Conservation (phyloP, 2,888 invertebrate species). For the Amiota mariae region DNA sequence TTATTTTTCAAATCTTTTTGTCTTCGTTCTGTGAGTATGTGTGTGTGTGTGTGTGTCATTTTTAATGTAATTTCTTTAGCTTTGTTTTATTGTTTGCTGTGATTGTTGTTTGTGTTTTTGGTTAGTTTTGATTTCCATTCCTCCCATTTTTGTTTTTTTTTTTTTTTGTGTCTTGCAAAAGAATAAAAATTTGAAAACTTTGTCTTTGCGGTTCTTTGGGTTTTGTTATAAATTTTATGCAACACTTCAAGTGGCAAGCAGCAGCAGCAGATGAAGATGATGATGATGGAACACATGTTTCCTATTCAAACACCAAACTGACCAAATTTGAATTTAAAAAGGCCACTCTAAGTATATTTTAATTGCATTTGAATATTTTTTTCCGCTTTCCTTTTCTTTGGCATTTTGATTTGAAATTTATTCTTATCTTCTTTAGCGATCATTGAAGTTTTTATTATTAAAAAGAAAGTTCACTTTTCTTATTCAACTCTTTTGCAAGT, state of each 20-base stretch:
- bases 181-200: slow-evolving; percentile 15
- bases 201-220: slow-evolving; percentile 3
- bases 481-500: not conserved
- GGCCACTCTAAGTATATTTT: slow-evolving; percentile 3
- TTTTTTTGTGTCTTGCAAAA: no score
- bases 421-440: not conserved
- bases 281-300: slow-evolving; percentile 6
- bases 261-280: not conserved
- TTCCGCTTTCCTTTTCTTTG: not conserved
- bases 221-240: slow-evolving; percentile 13
- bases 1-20: slow-evolving; percentile 7
- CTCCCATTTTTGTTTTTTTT: not conserved
- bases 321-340: slow-evolving; percentile 7
- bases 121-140: slow-evolving; percentile 2
- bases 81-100: not conserved
- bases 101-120: not conserved
- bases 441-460: no score
- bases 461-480: not conserved
- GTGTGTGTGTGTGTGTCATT: not conserved
- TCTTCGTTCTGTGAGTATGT: not conserved
- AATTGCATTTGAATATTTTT: slow-evolving; percentile 10
- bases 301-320: not conserved
- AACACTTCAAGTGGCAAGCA: not conserved
- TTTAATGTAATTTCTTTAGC: slow-evolving; percentile 3
- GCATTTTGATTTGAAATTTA: not conserved